Conservation (phyloP, 2,888 invertebrate genomes). For the Cepaea hortensis region DNA sequence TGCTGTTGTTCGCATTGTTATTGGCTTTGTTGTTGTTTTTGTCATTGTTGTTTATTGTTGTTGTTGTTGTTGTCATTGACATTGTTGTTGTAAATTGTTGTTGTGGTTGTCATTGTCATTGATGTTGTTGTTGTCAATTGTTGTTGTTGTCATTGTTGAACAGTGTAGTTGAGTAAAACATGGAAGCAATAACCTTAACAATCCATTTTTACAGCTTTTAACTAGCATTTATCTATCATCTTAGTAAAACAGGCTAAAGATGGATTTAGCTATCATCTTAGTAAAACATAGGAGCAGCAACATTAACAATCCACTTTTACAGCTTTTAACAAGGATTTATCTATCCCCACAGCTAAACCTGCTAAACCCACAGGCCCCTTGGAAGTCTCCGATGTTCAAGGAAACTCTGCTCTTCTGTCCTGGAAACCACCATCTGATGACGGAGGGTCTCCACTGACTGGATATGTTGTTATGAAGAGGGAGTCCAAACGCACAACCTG, state of each 20-base stretch:
- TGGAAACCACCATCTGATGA: slow-evolving; percentile 73
- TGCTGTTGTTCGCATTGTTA: neutral
- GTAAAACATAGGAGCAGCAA: no score
- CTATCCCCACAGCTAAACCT: slow-evolving; percentile 58
- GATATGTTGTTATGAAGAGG: slow-evolving; percentile 63
- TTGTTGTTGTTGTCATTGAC: no score
- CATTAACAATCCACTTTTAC: no score
- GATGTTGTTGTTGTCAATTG: neutral
- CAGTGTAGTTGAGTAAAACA: no score
- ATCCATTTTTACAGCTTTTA: no score
- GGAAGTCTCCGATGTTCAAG: slow-evolving; percentile 53
- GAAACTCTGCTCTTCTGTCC: slow-evolving; percentile 55
- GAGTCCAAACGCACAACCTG: slow-evolving; percentile 55
- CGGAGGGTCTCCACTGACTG: slow-evolving; percentile 65
- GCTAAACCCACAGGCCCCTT: slow-evolving; percentile 66
- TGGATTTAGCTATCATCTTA: no score
- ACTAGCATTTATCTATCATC: no score
- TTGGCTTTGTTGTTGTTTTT: no score
- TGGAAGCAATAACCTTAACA: no score
- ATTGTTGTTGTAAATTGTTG: no score
- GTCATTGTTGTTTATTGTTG: no score
- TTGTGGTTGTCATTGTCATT: neutral
- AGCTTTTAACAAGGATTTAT: neutral
- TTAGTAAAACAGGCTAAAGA: no score
- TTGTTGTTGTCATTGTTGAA: neutral